Evolutionary conservation across 1,140 invertebrate species (phyloP).

Genomic region (Nasonia giraulti): DNA sequence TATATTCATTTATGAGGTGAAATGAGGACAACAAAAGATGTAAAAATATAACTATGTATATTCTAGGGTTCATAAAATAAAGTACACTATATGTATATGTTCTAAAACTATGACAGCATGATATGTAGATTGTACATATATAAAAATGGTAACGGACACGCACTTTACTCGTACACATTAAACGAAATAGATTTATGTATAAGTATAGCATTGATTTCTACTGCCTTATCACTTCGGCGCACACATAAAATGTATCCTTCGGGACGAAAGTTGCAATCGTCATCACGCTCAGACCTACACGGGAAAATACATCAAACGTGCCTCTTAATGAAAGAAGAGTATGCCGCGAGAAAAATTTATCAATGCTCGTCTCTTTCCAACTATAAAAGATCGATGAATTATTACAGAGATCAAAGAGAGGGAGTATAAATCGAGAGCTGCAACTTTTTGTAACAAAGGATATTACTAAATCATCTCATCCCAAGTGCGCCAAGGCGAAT

Average conservation of each 20-base stretch:
- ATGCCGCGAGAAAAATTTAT: too few species aligned
- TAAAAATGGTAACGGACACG: constrained; percentile 9
- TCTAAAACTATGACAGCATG: constrained; percentile 43
- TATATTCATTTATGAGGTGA: constrained; percentile 10
- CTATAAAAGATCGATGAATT: background rate
- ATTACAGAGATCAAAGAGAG: background rate
- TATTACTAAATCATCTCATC: constrained; percentile 19
- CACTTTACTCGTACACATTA: constrained; percentile 14
- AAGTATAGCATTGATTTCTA: constrained; percentile 25
- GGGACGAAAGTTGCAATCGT: background rate
- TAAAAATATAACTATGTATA: constrained; percentile 13
- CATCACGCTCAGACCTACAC: background rate
- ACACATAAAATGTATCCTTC: background rate
- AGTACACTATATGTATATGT: constrained; percentile 28
- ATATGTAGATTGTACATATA: constrained; percentile 13
- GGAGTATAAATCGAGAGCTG: background rate
- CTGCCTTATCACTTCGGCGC: background rate
- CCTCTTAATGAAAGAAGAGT: too few species aligned
- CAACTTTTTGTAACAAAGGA: constrained; percentile 33
- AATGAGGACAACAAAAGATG: constrained; percentile 9
- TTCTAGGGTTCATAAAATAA: constrained; percentile 25
- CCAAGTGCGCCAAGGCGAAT: constrained; percentile 1
- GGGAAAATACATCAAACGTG: too few species aligned
- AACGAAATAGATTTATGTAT: background rate
- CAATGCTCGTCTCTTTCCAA: too few species aligned